Conservation (phyloP, 2,888 invertebrate genomes). For the Anthrax anthrax region DNA sequence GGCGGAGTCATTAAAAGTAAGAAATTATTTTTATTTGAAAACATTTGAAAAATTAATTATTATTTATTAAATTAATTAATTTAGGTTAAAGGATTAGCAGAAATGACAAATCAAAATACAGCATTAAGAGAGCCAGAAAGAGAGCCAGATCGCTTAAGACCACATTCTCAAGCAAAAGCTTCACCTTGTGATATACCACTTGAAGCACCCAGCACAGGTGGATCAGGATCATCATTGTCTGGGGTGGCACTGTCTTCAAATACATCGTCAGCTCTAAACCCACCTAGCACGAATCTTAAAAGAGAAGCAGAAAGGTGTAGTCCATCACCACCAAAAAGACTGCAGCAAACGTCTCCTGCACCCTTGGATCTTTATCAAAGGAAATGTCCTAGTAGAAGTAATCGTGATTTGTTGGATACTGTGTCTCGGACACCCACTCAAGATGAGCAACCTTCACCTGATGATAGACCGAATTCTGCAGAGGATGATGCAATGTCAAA, state of each 20-base stretch:
- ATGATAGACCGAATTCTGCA: slow-evolving; percentile 38
- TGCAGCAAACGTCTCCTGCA: slow-evolving; percentile 19
- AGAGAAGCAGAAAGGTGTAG: slow-evolving; percentile 29
- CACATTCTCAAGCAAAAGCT: slow-evolving; percentile 29
- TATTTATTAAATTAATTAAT: not conserved
- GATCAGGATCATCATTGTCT: slow-evolving; percentile 21
- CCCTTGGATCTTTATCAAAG: slow-evolving; percentile 35
- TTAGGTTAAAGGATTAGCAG: slow-evolving; percentile 75
- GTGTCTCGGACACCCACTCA: slow-evolving; percentile 12
- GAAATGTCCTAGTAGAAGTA: slow-evolving; percentile 20
- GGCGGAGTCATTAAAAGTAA: slow-evolving; percentile 77
- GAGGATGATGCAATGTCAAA: slow-evolving; percentile 45
- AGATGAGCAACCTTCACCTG: slow-evolving; percentile 13
- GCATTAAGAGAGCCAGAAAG: slow-evolving; percentile 39
- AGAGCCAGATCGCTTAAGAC: slow-evolving; percentile 36
- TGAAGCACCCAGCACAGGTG: slow-evolving; percentile 16
- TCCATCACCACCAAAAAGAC: slow-evolving; percentile 24
- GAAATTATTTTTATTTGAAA: slow-evolving; percentile 1
- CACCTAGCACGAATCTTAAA: slow-evolving; percentile 18
- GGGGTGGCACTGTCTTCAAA: slow-evolving; percentile 29
- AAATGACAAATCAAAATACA: slow-evolving; percentile 72
- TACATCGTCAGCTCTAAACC: slow-evolving; percentile 24
- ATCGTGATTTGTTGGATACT: slow-evolving; percentile 17
- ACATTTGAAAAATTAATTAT: not conserved
- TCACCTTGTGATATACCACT: slow-evolving; percentile 23